Evolutionary conservation across 1,140 invertebrate species (phyloP), one percentile per base, ranked within the genome.

Genomic region (Brachystomella parvula): DNA sequence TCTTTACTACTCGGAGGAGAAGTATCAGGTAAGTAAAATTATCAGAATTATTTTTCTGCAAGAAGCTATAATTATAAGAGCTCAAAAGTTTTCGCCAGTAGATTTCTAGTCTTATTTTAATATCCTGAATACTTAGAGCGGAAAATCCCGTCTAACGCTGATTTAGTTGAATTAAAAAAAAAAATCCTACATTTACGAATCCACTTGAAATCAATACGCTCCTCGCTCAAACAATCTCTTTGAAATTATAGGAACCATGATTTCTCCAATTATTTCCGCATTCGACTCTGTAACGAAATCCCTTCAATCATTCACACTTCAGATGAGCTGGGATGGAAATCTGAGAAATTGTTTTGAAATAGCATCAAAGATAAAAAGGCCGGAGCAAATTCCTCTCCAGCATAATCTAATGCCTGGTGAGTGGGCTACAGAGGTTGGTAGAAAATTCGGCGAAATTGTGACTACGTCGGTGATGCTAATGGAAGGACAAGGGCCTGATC

Each of bases 241-340:
- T 9, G 19, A 39, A 39, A 39, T 39, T 39, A 39, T 39, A 66
- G 68, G 61, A 19, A 63, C 47, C 17, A 66, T 47, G 19, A 29
- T 58, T 17, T 47, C 53, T 2, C 64, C 68, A 15, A 59, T 70
- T 28, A n/a, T 67, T 3, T 47, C 65, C 2, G 62, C 69, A 24
- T 65, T 71, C 39, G 69, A 71, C 24, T 61, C 69, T 6, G 47
- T 71, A 6, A 57, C 35, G 3, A 62, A 61, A 21, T 44, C 66
- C 21, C 56, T 72, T 24, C 29, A 68, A 28, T 68, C 71, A 1
- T 70, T 72, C 60, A 49, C 58, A 9, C 53, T 70, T 6, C 44
- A 70, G 61, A 57, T 57, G n/a, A 66, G 39, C 21, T 72, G 71
- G 71, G 71, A 72, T 58, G 68, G 70, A 35, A 70, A 72, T 35